phyloP scores from a whole-genome alignment of 2,888 invertebrate species.

The Corythucha ciliata region DNA sequence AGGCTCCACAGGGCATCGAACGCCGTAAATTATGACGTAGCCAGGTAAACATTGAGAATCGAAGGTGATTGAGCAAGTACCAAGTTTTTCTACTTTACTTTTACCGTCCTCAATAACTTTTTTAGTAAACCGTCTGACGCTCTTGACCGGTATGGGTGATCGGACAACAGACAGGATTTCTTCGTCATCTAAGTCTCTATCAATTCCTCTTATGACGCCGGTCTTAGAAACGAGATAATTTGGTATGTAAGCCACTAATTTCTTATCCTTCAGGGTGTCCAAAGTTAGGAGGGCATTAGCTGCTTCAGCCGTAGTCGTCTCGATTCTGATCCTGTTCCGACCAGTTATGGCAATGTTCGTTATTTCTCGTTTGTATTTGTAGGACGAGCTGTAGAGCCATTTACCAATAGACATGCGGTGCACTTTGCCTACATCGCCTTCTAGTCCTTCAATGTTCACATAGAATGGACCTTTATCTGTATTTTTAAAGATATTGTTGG shows the following conservation, averaged over 20 bases:
- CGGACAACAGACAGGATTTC: too few relatives aligned
- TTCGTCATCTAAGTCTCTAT: too few relatives aligned
- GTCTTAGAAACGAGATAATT: slow-evolving; percentile 7
- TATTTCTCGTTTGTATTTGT: not conserved
- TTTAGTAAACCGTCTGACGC: too few relatives aligned
- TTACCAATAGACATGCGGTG: slow-evolving; percentile 7
- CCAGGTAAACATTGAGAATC: too few relatives aligned
- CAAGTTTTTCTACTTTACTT: too few relatives aligned
- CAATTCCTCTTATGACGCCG: too few relatives aligned
- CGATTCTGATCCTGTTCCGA: slow-evolving; percentile 7
- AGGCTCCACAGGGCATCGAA: too few relatives aligned
- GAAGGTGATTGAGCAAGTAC: too few relatives aligned
- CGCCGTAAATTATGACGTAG: too few relatives aligned
- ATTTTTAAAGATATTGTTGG: not conserved
- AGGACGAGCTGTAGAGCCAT: not conserved
- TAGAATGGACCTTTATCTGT: slow-evolving; percentile 12
- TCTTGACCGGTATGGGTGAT: too few relatives aligned
- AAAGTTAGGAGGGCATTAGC: not conserved
- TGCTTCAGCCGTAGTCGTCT: not conserved
- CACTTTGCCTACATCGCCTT: not conserved
- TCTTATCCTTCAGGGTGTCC: not conserved
- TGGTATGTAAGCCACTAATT: not conserved
- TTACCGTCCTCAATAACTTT: too few relatives aligned
- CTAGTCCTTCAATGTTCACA: slow-evolving; percentile 2
- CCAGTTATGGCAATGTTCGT: slow-evolving; percentile 2